phyloP scores from a whole-genome alignment of 2,797 vertebrate species.

The Xenentodon cancila region DNA sequence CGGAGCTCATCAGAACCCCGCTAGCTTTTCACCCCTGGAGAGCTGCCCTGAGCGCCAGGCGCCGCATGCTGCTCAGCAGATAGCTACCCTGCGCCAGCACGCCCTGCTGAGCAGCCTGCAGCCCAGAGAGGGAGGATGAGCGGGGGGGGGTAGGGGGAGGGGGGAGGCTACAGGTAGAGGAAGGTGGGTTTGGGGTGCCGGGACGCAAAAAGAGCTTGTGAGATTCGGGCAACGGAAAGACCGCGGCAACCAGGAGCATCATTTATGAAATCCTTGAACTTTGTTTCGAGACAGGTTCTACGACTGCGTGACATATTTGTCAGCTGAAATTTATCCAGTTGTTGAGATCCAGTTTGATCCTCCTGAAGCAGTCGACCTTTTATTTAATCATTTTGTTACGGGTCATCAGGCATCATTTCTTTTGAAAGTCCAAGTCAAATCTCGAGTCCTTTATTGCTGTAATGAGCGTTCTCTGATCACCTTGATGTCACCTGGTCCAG shows the following conservation, averaged over 20 bases:
- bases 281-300: neutral
- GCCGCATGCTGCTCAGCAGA: slow-evolving; percentile 74
- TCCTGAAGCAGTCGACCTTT: no score
- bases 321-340: no score
- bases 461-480: no score
- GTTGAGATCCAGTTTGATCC: no score
- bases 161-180: slow-evolving; percentile 15
- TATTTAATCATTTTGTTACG: no score
- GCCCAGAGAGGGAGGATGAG: slow-evolving; percentile 37
- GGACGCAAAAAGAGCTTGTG: neutral
- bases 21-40: slow-evolving; percentile 88
- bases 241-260: neutral
- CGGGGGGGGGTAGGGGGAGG: slow-evolving; percentile 18
- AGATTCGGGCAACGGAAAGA: no score
- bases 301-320: no score
- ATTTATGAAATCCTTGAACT: neutral
- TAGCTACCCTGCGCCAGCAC: slow-evolving; percentile 37
- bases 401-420: no score
- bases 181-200: neutral
- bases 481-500: no score
- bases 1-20: slow-evolving; percentile 90
- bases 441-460: no score
- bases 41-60: slow-evolving; percentile 85
- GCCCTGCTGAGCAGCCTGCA: slow-evolving; percentile 44
- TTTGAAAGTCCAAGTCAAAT: no score